phyloP scores from a whole-genome alignment of 2,888 invertebrate species.

The Hartigia nigra region DNA sequence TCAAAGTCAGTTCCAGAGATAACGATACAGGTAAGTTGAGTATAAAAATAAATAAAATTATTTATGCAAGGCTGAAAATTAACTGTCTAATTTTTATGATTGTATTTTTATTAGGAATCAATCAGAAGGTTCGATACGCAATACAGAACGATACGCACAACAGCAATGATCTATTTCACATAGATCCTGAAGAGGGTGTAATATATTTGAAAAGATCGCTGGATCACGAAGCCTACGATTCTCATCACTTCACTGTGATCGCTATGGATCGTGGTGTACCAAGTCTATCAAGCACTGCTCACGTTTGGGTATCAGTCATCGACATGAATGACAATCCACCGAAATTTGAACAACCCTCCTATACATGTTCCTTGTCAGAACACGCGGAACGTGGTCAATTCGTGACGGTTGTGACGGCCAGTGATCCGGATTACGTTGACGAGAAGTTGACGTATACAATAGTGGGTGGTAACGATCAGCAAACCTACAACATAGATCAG shows the following conservation, averaged over 20 bases:
- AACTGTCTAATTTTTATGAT: background rate
- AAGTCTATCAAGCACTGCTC: constrained; percentile 81
- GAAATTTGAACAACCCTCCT: constrained; percentile 83
- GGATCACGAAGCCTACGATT: constrained; percentile 81
- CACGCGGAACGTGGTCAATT: constrained; percentile 88
- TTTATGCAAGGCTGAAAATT: background rate
- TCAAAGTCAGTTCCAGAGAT: constrained; percentile 80
- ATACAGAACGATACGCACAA: constrained; percentile 74
- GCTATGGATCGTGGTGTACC: constrained; percentile 90
- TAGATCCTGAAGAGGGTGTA: constrained; percentile 81
- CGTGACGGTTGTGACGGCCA: constrained; percentile 88
- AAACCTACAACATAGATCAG: constrained; percentile 76
- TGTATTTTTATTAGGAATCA: constrained; percentile 66
- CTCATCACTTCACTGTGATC: constrained; percentile 82
- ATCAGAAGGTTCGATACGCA: constrained; percentile 77
- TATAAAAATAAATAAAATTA: background rate
- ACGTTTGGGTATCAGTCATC: constrained; percentile 85
- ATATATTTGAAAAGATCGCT: constrained; percentile 82
- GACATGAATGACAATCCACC: constrained; percentile 95
- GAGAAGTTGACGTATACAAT: constrained; percentile 84
- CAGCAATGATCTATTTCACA: constrained; percentile 78
- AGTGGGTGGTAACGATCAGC: constrained; percentile 82
- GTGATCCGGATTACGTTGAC: constrained; percentile 87
- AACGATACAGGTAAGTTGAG: constrained; percentile 75
- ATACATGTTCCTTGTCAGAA: constrained; percentile 81